Evolutionary conservation across 2,113 vertebrate genomes (phyloP), one percentile per base, ranked within the genome.

Genomic region (Micronycteris hirsuta): DNA sequence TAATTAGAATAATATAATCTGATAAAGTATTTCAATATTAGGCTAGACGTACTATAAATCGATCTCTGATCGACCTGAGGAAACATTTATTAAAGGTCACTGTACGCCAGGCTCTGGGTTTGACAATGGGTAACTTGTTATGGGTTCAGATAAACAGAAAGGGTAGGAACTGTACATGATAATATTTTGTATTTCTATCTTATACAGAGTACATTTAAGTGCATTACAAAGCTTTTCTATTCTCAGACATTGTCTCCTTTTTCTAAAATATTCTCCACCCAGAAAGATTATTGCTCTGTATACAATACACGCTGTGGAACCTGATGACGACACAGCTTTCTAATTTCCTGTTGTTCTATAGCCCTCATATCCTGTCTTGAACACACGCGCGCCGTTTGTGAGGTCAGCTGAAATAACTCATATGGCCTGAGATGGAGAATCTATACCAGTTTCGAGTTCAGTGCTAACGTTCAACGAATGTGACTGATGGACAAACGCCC

Each of bases 311-410:
- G 5, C 49, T 26, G 41, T 73, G 86, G 83, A 71, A 82, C 63
- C 71, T 3, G 1, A 41, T 86, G 82, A 71, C 67, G 20, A 36
- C 41, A 26, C 13, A 61, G 68, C 49, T 61, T 86, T 78, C 45
- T 80, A 84, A 92, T 74, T 96, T 90, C 73, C 84, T 52, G 52
- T 73, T 86, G 45, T 71, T 43, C 74, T 93, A 19, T 7, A 84
- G 74, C 47, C 54, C 33, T 93, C 54, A 68, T 45, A 26, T 47
- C 58, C 67, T 67, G 54, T 77, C 78, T 86, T 61, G 58, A 91
- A 31, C 43, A 41, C 65, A 63, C 65, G 19, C 52, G 7, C 24
- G 3, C 33, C 52, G 38, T 43, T 71, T 38, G 31, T 52, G 45
- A 78, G 24, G 49, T 45, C 43, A 49, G 58, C 56, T 41, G 43